Evolutionary conservation across 1,140 invertebrate genomes (phyloP), one percentile per base, ranked within the genome.

Genomic region (Zaprionus kolodkinae): DNA sequence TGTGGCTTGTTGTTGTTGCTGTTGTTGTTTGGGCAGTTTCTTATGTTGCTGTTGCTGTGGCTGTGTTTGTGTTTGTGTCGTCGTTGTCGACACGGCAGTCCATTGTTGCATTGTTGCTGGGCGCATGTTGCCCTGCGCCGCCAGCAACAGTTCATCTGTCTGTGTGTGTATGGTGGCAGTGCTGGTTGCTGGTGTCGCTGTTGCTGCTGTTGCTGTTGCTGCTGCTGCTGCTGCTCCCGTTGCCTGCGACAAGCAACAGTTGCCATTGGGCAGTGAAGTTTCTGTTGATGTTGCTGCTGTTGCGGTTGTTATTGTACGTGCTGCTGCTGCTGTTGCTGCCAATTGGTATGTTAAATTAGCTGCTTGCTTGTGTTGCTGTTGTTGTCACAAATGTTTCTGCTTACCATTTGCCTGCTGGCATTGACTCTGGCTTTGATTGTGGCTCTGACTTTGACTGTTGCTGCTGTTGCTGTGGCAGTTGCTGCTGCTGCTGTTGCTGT

Each of bases 111-210:
- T 67, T 72, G 79, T 67, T 72, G 79, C 70, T 81, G 84, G 72
- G 56, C 57, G 72, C 72, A 27, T n/a, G 50, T 65, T 48, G 30
- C 40, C 36, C 27, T 25, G 45, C 17, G 45, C 10, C 11, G 40
- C 30, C 35, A 72, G 38, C 64, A 79, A 59, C 60, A 76, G 56
- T 43, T 91, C 91, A 57, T 91, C 85, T 21, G 91, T 92, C 63
- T 92, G 91, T 54, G 91, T 92, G 57, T 92, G 76, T 27, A 81
- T 87, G 43, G 72, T 88, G 43, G 81, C 80, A 64, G 85, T 87
- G 75, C 74, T 78, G 45, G 67, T n/a, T 52, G 57, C 15, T 45
- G 57, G 45, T 17, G 72, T 43, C 21, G 17, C 17, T 48, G 45
- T 15, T 48, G 45, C 6, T 45, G 6, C 17, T 61, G 70, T 35